Base-by-base conservation (phyloP, 2,888 invertebrate genomes). In the Stenodema calcarata region DNA sequence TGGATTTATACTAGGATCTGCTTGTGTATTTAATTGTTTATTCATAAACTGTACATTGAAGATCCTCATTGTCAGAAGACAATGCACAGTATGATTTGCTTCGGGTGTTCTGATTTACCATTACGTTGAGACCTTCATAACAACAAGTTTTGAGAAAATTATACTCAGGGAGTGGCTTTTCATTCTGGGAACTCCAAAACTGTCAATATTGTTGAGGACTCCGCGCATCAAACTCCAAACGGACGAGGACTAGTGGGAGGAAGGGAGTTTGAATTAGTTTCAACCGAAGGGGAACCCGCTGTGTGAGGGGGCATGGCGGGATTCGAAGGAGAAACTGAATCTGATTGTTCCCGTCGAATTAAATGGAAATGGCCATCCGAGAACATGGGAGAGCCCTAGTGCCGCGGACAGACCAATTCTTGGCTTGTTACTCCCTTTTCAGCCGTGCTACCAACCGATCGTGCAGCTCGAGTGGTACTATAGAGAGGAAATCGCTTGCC, bases 331-430 rank as follows among this genome's bases (percentile, higher is more conserved):
- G 47, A 62, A 81, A 28, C n/a, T 54, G 54, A 50, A 81, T 81
- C 80, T 50, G 80, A 81, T 80, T 81, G 82, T 69, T 82, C 82
- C 69, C 41, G 41, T 82, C 69, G 82, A 82, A 80, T 80, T 80
- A 80, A 80, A 82, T 82, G 82, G 82, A 82, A 82, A 82, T 82
- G 41, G 70, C 82, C 62, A 69, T 82, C 82, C 69, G 44, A 23
- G 62, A 82, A 82, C 82, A 82, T 27, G 82, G 41, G 70, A 82
- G 70, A 42, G 50, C 14, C 16, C 76, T 27, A 54, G 35, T 82
- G 82, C 82, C 82, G 41, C 70, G 82, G 82, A 62, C 82, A 82
- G 82, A 82, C 82, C 82, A 82, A 82, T 82, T 82, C 82, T 82
- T 82, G 82, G 82, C 62, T 82, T 44, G 82, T 82, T 80, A 47